Percentiles rank a stretch among this genome's conserved stretches.
Conservation (phyloP, 2,797 vertebrate genomes). For the Gobionotothen gibberifrons region DNA sequence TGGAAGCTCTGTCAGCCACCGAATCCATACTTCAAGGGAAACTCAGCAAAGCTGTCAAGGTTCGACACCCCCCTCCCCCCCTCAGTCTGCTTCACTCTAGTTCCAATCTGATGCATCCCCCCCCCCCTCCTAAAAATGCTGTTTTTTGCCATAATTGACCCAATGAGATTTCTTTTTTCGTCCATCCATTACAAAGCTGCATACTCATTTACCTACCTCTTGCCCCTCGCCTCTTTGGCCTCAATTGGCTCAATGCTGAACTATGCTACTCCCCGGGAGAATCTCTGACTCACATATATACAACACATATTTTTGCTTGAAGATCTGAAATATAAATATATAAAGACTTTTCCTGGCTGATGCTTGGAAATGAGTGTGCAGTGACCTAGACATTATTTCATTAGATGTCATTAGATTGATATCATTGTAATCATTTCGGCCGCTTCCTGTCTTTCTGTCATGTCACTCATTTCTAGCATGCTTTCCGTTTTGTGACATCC, state of each 20-base stretch:
- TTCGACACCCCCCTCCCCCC: constrained; percentile 89
- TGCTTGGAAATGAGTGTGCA: constrained; percentile 85
- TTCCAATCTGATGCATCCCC: constrained; percentile 88
- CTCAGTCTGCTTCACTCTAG: constrained; percentile 89
- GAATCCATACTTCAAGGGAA: constrained; percentile 99
- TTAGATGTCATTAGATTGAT: constrained; percentile 71
- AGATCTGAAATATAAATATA: constrained; percentile 7
- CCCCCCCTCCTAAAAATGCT: constrained; percentile 53
- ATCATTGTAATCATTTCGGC: constrained; percentile 66
- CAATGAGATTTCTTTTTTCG: constrained; percentile 67
- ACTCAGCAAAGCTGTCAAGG: constrained; percentile 98
- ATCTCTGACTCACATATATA: constrained; percentile 33
- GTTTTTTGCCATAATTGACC: constrained; percentile 74
- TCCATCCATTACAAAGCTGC: constrained; percentile 79
- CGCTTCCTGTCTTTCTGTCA: constrained; percentile 57
- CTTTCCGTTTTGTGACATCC: constrained; percentile 58
- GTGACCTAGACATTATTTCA: constrained; percentile 66
- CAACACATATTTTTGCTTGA: constrained; percentile 27
- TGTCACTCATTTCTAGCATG: constrained; percentile 74
- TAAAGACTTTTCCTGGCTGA: constrained; percentile 20
- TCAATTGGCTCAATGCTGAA: constrained; percentile 55
- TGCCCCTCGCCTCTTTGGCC: constrained; percentile 31
- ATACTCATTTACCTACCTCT: constrained; percentile 81
- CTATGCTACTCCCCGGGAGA: constrained; percentile 25
- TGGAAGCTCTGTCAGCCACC: constrained; percentile 99